A percentile compares a stretch with the other conserved stretches of the same genome.
Conservation (phyloP, 2,888 invertebrate genomes). For the Cephalotes varians region DNA sequence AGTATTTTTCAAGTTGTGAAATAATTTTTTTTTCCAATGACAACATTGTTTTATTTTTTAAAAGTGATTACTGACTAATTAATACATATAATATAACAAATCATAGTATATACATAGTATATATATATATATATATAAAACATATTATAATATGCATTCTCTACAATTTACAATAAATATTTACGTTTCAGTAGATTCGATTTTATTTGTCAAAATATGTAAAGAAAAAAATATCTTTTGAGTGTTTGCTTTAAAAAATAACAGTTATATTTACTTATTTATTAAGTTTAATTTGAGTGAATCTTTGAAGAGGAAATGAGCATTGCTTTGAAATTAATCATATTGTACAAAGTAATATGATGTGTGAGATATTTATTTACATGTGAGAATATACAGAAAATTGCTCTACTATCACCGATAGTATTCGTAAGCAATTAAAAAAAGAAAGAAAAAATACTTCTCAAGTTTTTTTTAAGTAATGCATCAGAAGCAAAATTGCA, state of each 20-base stretch:
- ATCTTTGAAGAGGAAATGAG: constrained; percentile 37
- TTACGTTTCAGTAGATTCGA: constrained; percentile 33
- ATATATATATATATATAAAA: no score
- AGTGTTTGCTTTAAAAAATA: constrained; percentile 35
- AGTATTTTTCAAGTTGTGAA: constrained; percentile 67
- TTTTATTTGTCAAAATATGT: constrained; percentile 46
- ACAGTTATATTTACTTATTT: constrained; percentile 57
- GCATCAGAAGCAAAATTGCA: constrained; percentile 61
- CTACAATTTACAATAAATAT: constrained; percentile 29
- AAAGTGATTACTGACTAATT: constrained; percentile 55
- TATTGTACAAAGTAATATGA: constrained; percentile 72
- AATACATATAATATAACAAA: constrained; percentile 52
- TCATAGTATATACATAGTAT: no score
- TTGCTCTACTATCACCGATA: constrained; percentile 64
- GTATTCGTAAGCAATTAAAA: constrained; percentile 64
- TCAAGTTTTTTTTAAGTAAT: constrained; percentile 67
- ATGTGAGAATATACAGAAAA: constrained; percentile 56
- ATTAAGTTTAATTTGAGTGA: constrained; percentile 40
- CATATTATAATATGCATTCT: constrained; percentile 58
- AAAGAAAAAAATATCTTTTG: constrained; percentile 41
- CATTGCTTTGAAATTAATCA: constrained; percentile 52
- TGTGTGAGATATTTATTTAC: constrained; percentile 61
- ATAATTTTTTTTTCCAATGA: constrained; percentile 63
- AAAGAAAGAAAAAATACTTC: constrained; percentile 44
- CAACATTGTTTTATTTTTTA: constrained; percentile 67